These are phyloP conservation scores for Troglohyphantes excavatus DNA, from an alignment of 2,888 invertebrate species.

Conservation along the genomic window DNA sequence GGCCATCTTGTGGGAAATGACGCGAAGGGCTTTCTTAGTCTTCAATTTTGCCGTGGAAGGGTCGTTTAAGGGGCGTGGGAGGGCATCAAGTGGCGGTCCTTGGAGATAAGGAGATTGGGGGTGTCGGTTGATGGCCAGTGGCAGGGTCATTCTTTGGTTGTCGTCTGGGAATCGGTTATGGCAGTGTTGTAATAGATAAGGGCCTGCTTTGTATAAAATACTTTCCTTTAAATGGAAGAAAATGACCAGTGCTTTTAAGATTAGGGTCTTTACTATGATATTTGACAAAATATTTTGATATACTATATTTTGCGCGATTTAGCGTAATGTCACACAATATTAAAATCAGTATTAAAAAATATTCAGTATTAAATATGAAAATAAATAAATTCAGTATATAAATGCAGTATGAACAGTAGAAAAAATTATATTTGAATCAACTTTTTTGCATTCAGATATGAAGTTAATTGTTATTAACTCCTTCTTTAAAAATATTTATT, in stretches of 20 bases:
- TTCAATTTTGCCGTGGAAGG: neutral
- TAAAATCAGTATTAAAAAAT: too few species aligned
- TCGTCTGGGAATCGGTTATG: neutral
- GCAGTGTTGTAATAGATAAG: neutral
- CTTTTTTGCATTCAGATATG: too few species aligned
- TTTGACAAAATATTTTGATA: too few species aligned
- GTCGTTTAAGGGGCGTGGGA: neutral
- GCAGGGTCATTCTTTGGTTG: neutral
- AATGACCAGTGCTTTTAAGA: neutral
- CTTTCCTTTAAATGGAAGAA: neutral
- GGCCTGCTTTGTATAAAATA: neutral
- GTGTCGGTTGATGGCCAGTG: neutral
- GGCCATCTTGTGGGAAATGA: slow-evolving; percentile 16
- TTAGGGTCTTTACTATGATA: too few species aligned
- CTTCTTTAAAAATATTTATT: too few species aligned
- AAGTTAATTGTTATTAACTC: too few species aligned
- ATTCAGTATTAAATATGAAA: too few species aligned
- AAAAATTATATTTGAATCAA: too few species aligned
- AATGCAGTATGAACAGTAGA: too few species aligned
- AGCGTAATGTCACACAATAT: too few species aligned
- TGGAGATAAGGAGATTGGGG: neutral
- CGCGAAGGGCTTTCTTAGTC: slow-evolving; percentile 1
- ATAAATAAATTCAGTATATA: too few species aligned
- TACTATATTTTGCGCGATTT: too few species aligned
- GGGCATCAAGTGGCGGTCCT: neutral